Evolutionary conservation across 2,888 invertebrate genomes (phyloP).

Genomic region (Nipponacmea schrenckii): DNA sequence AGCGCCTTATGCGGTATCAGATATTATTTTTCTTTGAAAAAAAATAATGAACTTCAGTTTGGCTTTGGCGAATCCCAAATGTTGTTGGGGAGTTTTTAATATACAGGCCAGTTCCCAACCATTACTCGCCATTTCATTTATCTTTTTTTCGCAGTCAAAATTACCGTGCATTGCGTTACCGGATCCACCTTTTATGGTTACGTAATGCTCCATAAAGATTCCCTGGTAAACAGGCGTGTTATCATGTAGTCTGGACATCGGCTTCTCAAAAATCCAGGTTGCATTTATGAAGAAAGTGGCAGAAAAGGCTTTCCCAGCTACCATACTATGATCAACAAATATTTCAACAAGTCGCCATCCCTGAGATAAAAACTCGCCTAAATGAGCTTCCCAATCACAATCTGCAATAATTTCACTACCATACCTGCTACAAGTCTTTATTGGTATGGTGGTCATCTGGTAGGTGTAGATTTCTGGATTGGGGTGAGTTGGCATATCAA

Average conservation of each 20-base stretch:
- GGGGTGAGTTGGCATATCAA: constrained; percentile 51
- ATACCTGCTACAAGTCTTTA: constrained; percentile 10
- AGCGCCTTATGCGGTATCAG: neutral
- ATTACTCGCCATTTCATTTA: constrained; percentile 54
- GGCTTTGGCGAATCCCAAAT: constrained; percentile 22
- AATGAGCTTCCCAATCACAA: constrained; percentile 54
- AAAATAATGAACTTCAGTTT: constrained; percentile 43
- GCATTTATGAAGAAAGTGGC: constrained; percentile 39
- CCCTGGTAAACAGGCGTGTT: constrained; percentile 56
- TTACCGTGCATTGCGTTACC: constrained; percentile 22
- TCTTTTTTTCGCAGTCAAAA: constrained; percentile 52
- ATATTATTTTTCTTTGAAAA: constrained; percentile 40
- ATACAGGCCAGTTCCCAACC: constrained; percentile 62
- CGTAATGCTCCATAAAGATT: constrained; percentile 53
- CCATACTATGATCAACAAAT: constrained; percentile 46
- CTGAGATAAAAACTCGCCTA: constrained; percentile 48
- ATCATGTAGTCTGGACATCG: constrained; percentile 45
- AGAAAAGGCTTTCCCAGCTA: constrained; percentile 8
- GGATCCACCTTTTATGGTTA: constrained; percentile 40
- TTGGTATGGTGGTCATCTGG: constrained; percentile 44
- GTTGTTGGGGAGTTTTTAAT: constrained; percentile 44
- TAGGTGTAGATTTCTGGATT: constrained; percentile 46
- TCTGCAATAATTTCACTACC: constrained; percentile 35
- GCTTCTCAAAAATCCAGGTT: constrained; percentile 64
- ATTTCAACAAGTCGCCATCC: constrained; percentile 63